Percentiles rank a stretch among this genome's conserved stretches.
These are phyloP conservation scores for Idaea aversata DNA, from an alignment of 2,888 invertebrate species.

Conservation along the genomic window DNA sequence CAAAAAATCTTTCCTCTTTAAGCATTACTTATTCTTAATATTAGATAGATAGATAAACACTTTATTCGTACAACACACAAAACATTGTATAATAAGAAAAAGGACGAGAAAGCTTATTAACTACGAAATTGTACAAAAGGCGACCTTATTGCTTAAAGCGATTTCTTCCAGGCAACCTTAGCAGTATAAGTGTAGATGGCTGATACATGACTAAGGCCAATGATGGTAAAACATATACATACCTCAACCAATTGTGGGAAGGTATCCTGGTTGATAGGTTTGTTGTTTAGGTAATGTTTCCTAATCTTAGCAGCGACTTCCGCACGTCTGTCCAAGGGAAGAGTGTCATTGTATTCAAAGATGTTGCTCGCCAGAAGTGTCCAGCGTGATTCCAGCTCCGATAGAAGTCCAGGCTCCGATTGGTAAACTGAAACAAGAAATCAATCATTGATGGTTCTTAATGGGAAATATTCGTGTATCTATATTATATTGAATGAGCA, in stretches of 20 bases:
- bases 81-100: too few species aligned
- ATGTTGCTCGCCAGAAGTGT: conserved; percentile 81
- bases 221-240: conserved; percentile 2
- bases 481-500: too few species aligned
- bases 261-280: conserved; percentile 70
- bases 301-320: conserved; percentile 76
- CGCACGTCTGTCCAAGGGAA: conserved; percentile 64
- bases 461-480: background rate
- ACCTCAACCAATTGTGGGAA: conserved; percentile 66
- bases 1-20: too few species aligned
- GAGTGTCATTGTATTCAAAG: conserved; percentile 82
- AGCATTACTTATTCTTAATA: too few species aligned
- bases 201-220: too few species aligned
- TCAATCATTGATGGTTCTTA: conserved; percentile 2
- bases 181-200: too few species aligned
- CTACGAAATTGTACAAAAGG: too few species aligned
- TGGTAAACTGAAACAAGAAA: conserved; percentile 46
- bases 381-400: conserved; percentile 80
- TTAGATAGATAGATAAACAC: too few species aligned
- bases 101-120: too few species aligned
- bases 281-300: conserved; percentile 76
- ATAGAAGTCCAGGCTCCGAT: conserved; percentile 60
- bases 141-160: too few species aligned
- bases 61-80: too few species aligned
- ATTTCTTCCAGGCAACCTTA: too few species aligned